Percentiles rank a stretch among this genome's conserved stretches.
These are phyloP conservation scores for Eilema depressum DNA, from an alignment of 2,888 invertebrate genomes.

Conservation along the genomic window DNA sequence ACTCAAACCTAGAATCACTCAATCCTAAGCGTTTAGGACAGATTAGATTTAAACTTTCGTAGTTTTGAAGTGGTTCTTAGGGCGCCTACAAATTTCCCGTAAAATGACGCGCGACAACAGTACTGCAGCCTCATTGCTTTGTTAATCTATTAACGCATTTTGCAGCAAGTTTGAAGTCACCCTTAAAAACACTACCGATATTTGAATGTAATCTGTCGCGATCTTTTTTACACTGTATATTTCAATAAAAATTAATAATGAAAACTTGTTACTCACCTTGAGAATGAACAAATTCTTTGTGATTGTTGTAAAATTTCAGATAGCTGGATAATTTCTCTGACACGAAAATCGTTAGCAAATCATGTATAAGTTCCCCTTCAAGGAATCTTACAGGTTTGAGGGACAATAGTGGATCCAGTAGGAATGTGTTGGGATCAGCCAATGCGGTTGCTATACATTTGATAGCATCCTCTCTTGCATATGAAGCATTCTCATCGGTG, in stretches of 20 bases:
- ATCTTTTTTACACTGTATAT: not conserved
- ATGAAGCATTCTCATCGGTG: conserved; percentile 98
- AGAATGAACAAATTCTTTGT: conserved; percentile 95
- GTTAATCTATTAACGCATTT: too few species aligned
- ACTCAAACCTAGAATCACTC: too few species aligned
- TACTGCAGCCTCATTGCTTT: too few species aligned
- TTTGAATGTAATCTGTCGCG: too few species aligned
- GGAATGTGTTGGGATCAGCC: conserved; percentile 97
- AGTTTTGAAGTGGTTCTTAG: too few species aligned
- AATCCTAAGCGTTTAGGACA: too few species aligned
- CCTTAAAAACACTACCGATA: too few species aligned
- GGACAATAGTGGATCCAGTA: conserved; percentile 96
- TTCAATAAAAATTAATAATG: not conserved
- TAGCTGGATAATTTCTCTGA: conserved; percentile 97
- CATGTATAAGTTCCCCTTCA: conserved; percentile 98
- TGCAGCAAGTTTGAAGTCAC: too few species aligned
- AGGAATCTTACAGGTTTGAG: conserved; percentile 98
- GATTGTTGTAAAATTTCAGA: conserved; percentile 95
- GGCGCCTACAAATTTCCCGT: too few species aligned
- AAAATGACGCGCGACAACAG: too few species aligned
- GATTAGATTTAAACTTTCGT: too few species aligned
- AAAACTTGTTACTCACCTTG: conserved; percentile 78
- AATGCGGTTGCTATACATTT: conserved; percentile 98
- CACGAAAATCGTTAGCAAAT: conserved; percentile 97
- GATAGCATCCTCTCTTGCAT: conserved; percentile 98